A percentile compares a stretch with the other conserved stretches of the same genome.
Evolutionary conservation across 2,797 vertebrate genomes (phyloP).

Genomic region (Labroides dimidiatus): DNA sequence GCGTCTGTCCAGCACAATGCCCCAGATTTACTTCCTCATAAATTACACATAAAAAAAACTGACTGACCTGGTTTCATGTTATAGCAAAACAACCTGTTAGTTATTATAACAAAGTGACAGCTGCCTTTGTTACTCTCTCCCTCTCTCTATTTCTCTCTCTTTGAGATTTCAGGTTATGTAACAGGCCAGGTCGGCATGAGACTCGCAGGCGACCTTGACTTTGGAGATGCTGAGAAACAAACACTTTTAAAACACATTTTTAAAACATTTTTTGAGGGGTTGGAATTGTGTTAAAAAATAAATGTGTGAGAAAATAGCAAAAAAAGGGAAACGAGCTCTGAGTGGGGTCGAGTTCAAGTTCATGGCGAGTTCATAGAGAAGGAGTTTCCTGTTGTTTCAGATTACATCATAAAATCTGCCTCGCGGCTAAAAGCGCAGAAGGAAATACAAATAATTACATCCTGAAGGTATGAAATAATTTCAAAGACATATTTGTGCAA

Average conservation of each 20-base stretch:
- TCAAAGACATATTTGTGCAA: neutral
- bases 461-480: neutral
- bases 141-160: neutral
- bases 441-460: neutral
- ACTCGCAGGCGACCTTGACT: neutral
- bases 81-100: neutral
- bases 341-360: neutral
- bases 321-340: neutral
- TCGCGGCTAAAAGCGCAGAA: neutral
- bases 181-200: constrained; percentile 7
- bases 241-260: neutral
- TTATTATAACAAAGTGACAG: neutral
- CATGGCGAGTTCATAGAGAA: neutral
- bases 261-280: too few species aligned
- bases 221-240: constrained; percentile 6
- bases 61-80: neutral
- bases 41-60: neutral
- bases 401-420: neutral
- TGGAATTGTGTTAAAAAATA: too few species aligned
- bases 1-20: neutral
- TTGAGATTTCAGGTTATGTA: constrained; percentile 20
- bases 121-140: neutral
- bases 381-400: neutral
- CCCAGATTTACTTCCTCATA: neutral
- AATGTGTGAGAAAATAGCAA: neutral